A percentile compares a stretch with the other conserved stretches of the same genome.
Conservation (phyloP, 2,113 vertebrate genomes). For the Stomatorhinus ivindoensis region DNA sequence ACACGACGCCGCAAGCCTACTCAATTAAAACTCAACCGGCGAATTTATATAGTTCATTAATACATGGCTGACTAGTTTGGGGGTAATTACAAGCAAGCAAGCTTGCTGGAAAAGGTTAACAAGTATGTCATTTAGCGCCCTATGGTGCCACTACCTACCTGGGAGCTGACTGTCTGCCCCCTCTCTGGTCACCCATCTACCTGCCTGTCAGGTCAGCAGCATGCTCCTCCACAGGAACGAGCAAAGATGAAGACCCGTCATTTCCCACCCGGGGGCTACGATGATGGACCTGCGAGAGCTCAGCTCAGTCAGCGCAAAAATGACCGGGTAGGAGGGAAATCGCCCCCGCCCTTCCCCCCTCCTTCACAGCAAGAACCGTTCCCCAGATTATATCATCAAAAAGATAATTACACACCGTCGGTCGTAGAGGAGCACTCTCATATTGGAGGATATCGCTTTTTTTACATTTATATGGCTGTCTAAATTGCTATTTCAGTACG, state of each 20-base stretch:
- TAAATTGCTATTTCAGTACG: background rate
- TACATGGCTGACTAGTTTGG: background rate
- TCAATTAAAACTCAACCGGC: background rate
- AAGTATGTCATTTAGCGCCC: background rate
- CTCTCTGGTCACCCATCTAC: background rate
- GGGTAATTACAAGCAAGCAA: background rate
- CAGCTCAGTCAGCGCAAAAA: background rate
- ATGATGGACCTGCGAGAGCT: background rate
- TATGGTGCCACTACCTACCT: background rate
- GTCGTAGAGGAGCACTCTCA: background rate
- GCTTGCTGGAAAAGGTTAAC: background rate
- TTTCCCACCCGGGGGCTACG: background rate
- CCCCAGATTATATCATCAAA: background rate
- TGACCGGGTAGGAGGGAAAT: background rate
- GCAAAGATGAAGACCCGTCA: background rate
- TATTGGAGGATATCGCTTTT: background rate
- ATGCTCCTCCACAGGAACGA: background rate
- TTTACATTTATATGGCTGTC: background rate
- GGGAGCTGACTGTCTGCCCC: background rate
- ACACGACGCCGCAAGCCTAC: background rate
- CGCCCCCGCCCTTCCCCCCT: background rate
- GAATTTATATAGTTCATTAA: background rate
- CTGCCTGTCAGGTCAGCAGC: background rate
- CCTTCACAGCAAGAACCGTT: background rate
- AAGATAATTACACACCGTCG: background rate